Base-by-base conservation (phyloP, 2,113 vertebrate genomes). In the Corvus hawaiiensis region DNA sequence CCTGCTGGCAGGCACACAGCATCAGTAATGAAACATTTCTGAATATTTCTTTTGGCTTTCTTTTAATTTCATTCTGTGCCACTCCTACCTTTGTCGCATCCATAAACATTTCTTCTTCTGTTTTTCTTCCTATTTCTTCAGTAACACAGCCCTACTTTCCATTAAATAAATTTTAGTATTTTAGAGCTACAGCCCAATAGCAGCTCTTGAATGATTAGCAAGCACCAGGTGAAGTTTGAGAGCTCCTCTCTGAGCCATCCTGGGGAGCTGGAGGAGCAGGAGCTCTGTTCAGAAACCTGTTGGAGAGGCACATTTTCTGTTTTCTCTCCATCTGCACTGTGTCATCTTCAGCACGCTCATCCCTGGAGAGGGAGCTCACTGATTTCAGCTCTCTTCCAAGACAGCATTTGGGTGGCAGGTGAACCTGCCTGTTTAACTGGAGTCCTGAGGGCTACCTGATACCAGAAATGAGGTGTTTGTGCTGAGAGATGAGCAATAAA, bases 371-470 rank as follows among this genome's bases (percentile, higher is more conserved):
- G 15, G 24, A 59, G 48, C n/a, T 84, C 3, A 1, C 54, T 52
- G 49, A 39, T 86, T 33, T 20, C 37, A 76, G 54, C 56, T 87
- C 46, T 74, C 44, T 28, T 21, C 19, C 0, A 4, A n/a, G 55
- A 46, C 1, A 1, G 32, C 46, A 43, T 4, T 4, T 1, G 55
- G 43, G 27, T 19, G 11, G 28, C 43, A 4, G 2, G 19, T 52
- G 41, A 68, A 27, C 16, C 69, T 48, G 7, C 35, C 44, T 61
- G 44, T 51, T 37, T 61, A 1, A 0, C 52, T 78, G 74, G 61
- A 72, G 41, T 67, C 41, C 73, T 74, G 3, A 3, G 19, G 61
- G 20, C 64, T 7, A 2, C 66, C 44, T 11, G 3, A 11, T 39
- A 10, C 24, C 0, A 1, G 39, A 37, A 74, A 12, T 7, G 11